phyloP scores from a whole-genome alignment of 2,888 invertebrate species.

The Drosophila borealis region DNA sequence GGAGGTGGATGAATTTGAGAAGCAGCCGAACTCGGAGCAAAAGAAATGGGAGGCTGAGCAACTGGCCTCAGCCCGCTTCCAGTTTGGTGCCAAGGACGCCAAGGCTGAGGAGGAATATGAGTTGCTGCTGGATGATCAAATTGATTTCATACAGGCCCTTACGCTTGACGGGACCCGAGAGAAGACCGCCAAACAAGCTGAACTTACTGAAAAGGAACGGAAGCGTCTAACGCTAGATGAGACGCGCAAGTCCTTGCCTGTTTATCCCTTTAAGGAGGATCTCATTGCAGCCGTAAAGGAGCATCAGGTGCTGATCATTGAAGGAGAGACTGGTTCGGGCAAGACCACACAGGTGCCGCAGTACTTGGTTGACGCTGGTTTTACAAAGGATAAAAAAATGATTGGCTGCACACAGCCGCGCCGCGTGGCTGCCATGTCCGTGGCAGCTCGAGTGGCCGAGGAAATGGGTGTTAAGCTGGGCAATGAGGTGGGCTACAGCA shows the following conservation, averaged over 20 bases:
- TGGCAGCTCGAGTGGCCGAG: conserved; percentile 98
- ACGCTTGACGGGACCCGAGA: conserved; percentile 90
- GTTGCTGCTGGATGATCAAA: conserved; percentile 96
- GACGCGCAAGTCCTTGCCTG: conserved; percentile 96
- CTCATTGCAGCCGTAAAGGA: conserved; percentile 95
- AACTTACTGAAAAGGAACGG: conserved; percentile 89
- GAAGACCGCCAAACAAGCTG: conserved; percentile 85
- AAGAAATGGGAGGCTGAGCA: conserved; percentile 99
- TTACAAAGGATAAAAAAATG: conserved; percentile 92
- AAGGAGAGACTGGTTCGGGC: conserved; percentile 99
- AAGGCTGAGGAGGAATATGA: conserved; percentile 93
- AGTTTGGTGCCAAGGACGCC: conserved; percentile 96
- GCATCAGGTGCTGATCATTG: conserved; percentile 96
- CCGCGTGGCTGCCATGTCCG: conserved; percentile 99
- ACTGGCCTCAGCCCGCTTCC: conserved; percentile 95
- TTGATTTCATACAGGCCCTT: conserved; percentile 97
- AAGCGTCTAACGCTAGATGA: conserved; percentile 94
- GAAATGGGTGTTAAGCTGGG: conserved; percentile 99
- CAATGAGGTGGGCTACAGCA: conserved; percentile 95
- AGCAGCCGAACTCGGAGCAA: conserved; percentile 92
- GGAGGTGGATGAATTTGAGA: conserved; percentile 94
- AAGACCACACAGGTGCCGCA: conserved; percentile 99
- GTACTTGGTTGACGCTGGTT: conserved; percentile 97
- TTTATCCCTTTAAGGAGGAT: conserved; percentile 95
- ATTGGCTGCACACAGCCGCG: conserved; percentile 99